Percentiles rank a stretch among this genome's conserved stretches.
These are phyloP conservation scores for Pseudopipra pipra DNA, from an alignment of 2,113 vertebrate genomes.

Conservation along the genomic window DNA sequence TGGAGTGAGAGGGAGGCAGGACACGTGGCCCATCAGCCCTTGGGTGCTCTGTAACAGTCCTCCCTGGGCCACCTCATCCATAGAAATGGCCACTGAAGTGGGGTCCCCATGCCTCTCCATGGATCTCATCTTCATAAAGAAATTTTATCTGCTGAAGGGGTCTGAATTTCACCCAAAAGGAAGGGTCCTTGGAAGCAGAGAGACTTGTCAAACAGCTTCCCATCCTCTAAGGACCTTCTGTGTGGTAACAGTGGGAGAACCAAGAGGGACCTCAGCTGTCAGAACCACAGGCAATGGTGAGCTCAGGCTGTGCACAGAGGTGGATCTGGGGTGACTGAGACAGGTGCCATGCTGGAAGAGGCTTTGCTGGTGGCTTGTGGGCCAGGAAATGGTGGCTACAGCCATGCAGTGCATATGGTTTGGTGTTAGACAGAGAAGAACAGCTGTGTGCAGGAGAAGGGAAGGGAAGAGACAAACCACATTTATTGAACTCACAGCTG, in stretches of 20 bases:
- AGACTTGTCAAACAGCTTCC: background rate
- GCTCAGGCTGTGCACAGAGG: background rate
- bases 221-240: background rate
- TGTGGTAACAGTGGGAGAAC: background rate
- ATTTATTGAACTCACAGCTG: background rate
- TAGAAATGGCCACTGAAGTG: rapidly evolving
- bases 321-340: rapidly evolving
- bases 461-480: background rate
- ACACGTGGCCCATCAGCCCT: rapidly evolving
- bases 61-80: background rate
- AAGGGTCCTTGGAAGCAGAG: background rate
- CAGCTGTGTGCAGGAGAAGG: background rate
- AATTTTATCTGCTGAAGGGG: background rate
- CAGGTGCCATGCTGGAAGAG: background rate
- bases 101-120: background rate
- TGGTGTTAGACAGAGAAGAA: background rate
- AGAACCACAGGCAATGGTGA: background rate
- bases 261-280: rapidly evolving
- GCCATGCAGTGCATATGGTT: background rate
- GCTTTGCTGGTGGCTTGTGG: background rate
- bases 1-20: background rate
- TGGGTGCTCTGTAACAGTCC: background rate
- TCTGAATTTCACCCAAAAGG: background rate
- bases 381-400: background rate
- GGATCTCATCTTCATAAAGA: background rate